phyloP scores from a whole-genome alignment of 2,797 vertebrate species.

The Salmo trutta region DNA sequence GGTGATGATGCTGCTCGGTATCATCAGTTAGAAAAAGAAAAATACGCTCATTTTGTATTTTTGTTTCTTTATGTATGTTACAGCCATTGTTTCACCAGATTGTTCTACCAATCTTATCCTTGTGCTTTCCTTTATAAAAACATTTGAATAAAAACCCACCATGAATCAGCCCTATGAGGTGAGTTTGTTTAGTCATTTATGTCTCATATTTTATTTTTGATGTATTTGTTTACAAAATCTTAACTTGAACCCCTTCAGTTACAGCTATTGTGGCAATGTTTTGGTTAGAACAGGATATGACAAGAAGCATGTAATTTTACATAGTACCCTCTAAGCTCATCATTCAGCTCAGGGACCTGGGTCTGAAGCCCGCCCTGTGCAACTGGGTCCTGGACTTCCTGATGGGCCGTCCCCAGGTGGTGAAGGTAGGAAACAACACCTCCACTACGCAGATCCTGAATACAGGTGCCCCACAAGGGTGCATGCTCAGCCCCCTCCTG shows the following conservation, averaged over 20 bases:
- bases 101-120: slow-evolving; percentile 86
- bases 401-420: too few relatives aligned
- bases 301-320: too few relatives aligned
- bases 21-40: slow-evolving; percentile 38
- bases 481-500: too few relatives aligned
- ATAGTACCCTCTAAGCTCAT: too few relatives aligned
- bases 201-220: neutral
- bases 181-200: neutral
- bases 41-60: slow-evolving; percentile 84
- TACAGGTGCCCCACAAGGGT: too few relatives aligned
- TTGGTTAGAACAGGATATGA: too few relatives aligned
- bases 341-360: too few relatives aligned
- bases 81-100: slow-evolving; percentile 88
- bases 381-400: too few relatives aligned
- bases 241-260: neutral
- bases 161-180: neutral
- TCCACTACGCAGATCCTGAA: too few relatives aligned
- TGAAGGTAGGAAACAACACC: too few relatives aligned
- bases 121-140: slow-evolving; percentile 92
- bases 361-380: too few relatives aligned
- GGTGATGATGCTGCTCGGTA: slow-evolving; percentile 82
- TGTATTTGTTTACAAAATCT: neutral
- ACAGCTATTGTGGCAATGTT: neutral
- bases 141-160: slow-evolving; percentile 87
- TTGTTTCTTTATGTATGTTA: slow-evolving; percentile 85